Conservation (phyloP, 2,113 vertebrate species). For the Nibea albiflora region DNA sequence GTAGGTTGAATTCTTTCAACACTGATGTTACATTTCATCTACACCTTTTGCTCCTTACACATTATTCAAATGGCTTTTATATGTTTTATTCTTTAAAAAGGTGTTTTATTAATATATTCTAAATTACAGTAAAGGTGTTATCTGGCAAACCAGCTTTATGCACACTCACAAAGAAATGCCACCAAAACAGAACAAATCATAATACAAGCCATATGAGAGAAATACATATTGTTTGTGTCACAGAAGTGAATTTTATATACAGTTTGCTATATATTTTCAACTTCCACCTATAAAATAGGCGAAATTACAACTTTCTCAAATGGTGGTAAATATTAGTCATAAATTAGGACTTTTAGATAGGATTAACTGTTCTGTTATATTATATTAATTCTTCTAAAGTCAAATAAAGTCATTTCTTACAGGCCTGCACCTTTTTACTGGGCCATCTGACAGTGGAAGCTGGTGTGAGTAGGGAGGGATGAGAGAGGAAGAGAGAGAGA, state of each 20-base stretch:
- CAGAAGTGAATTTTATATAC: neutral
- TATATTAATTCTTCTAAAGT: neutral
- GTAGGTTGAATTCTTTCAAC: neutral
- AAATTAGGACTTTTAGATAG: neutral
- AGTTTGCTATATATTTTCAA: neutral
- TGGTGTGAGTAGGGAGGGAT: conserved; percentile 32
- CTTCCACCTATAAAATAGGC: too few relatives aligned
- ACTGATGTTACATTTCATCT: neutral
- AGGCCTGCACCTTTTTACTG: conserved; percentile 31
- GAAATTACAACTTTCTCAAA: neutral
- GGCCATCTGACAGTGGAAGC: conserved; percentile 7
- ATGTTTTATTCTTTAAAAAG: neutral
- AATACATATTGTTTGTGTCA: neutral
- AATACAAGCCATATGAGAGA: neutral
- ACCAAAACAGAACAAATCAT: neutral
- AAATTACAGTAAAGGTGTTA: neutral
- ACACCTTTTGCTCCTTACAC: neutral
- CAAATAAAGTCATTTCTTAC: neutral
- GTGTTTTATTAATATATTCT: neutral
- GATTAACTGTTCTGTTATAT: neutral
- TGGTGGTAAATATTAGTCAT: neutral
- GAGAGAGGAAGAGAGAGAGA: conserved; percentile 19
- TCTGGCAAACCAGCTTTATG: neutral
- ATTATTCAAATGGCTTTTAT: neutral
- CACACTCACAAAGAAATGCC: too few relatives aligned